These are phyloP conservation scores for Polydrusus tereticollis DNA, from an alignment of 2,888 invertebrate species.

Conservation along the genomic window DNA sequence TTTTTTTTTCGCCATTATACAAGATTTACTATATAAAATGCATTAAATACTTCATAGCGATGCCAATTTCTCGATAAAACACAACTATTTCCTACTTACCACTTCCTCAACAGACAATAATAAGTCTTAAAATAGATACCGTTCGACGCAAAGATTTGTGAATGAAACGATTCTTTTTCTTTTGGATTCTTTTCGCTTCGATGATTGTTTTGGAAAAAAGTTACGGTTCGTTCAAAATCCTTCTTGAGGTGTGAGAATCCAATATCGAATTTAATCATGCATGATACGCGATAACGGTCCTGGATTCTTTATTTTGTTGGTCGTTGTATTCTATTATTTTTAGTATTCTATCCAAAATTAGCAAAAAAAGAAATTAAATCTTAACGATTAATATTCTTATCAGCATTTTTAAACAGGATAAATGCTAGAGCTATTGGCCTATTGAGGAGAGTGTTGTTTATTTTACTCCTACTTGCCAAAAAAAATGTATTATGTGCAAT, in stretches of 20 bases:
- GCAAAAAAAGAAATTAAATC: too few species aligned
- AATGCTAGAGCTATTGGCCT: too few species aligned
- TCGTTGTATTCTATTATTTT: neutral
- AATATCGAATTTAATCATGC: conserved; percentile 61
- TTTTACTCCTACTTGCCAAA: too few species aligned
- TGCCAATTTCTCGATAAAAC: too few species aligned
- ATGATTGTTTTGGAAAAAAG: conserved; percentile 54
- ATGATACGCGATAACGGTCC: conserved; percentile 52
- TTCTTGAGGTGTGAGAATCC: conserved; percentile 61
- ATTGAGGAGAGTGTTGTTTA: too few species aligned
- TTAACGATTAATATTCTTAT: too few species aligned
- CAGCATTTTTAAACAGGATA: too few species aligned
- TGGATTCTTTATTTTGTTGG: conserved; percentile 1
- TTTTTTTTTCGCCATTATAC: too few species aligned
- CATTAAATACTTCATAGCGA: too few species aligned
- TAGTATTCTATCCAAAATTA: neutral
- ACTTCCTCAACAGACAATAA: conserved; percentile 7
- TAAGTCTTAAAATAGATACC: conserved; percentile 33
- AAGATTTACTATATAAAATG: too few species aligned
- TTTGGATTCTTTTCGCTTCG: conserved; percentile 55
- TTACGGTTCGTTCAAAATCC: conserved; percentile 57
- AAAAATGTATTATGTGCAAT: too few species aligned
- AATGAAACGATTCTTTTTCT: conserved; percentile 56
- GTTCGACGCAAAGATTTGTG: conserved; percentile 19
- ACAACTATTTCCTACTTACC: too few species aligned